A percentile compares a stretch with the other conserved stretches of the same genome.
Conservation (phyloP, 2,113 vertebrate genomes). For the Eudyptes chrysolophus region DNA sequence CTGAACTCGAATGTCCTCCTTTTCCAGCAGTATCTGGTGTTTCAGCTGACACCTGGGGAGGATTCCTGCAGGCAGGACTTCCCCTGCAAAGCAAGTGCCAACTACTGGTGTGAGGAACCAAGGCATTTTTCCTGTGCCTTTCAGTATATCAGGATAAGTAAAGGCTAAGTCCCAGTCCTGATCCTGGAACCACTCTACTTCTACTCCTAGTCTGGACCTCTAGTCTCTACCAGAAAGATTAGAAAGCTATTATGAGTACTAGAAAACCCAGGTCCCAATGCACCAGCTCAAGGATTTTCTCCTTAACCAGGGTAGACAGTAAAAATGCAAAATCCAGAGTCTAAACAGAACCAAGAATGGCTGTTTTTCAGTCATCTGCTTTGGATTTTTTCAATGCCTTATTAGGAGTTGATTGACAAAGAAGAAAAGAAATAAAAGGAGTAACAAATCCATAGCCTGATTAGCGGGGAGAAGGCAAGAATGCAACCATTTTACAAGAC, state of each 20-base stretch:
- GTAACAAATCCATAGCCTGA: neutral
- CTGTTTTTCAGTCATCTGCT: neutral
- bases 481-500: constrained; percentile 7
- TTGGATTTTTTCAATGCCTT: neutral
- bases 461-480: neutral
- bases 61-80: neutral
- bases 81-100: neutral
- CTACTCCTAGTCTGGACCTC: neutral
- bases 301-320: neutral
- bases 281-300: neutral
- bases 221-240: neutral
- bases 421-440: neutral
- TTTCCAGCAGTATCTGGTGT: neutral
- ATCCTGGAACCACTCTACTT: neutral
- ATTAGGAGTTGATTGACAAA: neutral
- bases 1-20: neutral
- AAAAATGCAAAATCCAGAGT: neutral
- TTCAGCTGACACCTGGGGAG: neutral
- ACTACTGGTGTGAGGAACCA: neutral
- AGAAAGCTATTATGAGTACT: neutral
- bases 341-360: neutral
- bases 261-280: neutral
- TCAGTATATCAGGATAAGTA: neutral
- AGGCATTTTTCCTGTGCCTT: neutral
- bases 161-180: neutral